phyloP scores from a whole-genome alignment of 1,140 invertebrate species.

The Caligus rogercresseyi region DNA sequence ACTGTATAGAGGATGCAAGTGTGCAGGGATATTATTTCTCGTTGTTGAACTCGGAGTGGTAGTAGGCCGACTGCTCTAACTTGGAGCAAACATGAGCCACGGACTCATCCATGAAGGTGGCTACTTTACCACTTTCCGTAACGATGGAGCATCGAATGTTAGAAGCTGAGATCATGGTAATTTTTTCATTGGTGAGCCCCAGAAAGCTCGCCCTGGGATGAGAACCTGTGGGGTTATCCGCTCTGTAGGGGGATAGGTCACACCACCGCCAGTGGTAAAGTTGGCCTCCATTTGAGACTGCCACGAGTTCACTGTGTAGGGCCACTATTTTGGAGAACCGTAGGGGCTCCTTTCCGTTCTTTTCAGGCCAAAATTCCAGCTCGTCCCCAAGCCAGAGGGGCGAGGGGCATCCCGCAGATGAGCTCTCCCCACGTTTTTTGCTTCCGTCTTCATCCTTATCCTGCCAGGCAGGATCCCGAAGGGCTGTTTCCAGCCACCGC shows the following conservation, averaged over 20 bases:
- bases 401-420: background rate
- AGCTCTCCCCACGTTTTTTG: constrained; percentile 12
- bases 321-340: constrained; percentile 51
- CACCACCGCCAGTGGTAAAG: constrained; percentile 96
- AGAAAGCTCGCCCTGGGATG: constrained; percentile 60
- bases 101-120: constrained; percentile 71
- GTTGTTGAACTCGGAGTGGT: constrained; percentile 22
- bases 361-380: constrained; percentile 75
- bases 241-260: constrained; percentile 63
- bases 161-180: constrained; percentile 52
- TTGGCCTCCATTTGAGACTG: constrained; percentile 65
- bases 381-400: constrained; percentile 76
- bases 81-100: constrained; percentile 53
- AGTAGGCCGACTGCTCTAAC: constrained; percentile 59
- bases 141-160: constrained; percentile 57
- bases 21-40: constrained; percentile 54
- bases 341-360: constrained; percentile 29
- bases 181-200: constrained; percentile 47
- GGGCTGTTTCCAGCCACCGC: constrained; percentile 66
- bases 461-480: constrained; percentile 51
- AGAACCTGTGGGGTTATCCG: constrained; percentile 46
- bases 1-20: constrained; percentile 86
- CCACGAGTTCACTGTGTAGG: constrained; percentile 82
- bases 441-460: constrained; percentile 28
- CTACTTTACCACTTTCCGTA: constrained; percentile 65